Percentiles rank a stretch among this genome's conserved stretches.
Evolutionary conservation across 2,797 vertebrate species (phyloP).

Genomic region (Monodelphis domestica): DNA sequence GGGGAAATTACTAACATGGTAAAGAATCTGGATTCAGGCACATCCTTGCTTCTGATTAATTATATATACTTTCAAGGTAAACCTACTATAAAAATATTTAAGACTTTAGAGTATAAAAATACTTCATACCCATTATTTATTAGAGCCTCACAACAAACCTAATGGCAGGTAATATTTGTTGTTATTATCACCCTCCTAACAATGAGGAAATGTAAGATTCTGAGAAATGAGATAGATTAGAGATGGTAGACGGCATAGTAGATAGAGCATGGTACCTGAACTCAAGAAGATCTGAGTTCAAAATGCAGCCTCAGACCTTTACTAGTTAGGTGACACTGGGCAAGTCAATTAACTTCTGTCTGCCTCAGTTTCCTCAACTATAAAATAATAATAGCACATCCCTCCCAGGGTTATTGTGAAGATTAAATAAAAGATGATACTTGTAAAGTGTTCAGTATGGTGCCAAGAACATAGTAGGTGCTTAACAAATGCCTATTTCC

Average conservation of each 20-base stretch:
- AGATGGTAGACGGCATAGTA: neutral
- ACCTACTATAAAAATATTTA: constrained; percentile 20
- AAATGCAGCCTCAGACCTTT: neutral
- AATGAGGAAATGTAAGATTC: neutral
- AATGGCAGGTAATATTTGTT: neutral
- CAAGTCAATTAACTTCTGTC: neutral
- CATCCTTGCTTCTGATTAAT: constrained; percentile 91
- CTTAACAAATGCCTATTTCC: neutral
- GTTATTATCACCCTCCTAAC: neutral
- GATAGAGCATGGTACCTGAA: neutral
- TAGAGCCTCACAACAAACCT: neutral
- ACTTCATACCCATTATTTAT: neutral
- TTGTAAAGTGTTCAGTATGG: neutral
- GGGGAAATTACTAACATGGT: constrained; percentile 91
- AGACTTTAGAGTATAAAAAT: neutral
- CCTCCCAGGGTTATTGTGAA: neutral
- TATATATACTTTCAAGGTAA: constrained; percentile 93
- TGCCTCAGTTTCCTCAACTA: neutral
- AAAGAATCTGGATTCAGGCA: constrained; percentile 85
- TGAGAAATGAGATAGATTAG: neutral
- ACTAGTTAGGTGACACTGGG: neutral
- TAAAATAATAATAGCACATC: neutral
- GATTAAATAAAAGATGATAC: neutral
- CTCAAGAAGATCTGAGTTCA: neutral
- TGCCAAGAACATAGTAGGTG: neutral